These are phyloP conservation scores for Danionella cerebrum DNA, from an alignment of 2,113 vertebrate species.

Conservation along the genomic window DNA sequence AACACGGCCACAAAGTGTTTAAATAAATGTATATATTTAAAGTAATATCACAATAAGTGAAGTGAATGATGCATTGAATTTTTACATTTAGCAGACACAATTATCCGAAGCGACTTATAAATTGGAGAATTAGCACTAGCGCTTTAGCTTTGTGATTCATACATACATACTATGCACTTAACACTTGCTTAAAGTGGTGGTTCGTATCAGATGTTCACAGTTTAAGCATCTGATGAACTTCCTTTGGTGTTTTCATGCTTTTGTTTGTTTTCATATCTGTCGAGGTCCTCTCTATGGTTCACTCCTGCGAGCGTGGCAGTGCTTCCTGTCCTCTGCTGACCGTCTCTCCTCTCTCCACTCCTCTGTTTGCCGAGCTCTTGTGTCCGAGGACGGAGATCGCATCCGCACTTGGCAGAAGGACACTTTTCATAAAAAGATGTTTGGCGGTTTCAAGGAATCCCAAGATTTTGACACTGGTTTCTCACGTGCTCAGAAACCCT, in stretches of 20 bases:
- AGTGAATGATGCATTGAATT: too few relatives aligned
- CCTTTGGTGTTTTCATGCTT: neutral
- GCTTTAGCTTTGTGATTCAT: too few relatives aligned
- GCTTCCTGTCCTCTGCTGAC: slow-evolving; percentile 70
- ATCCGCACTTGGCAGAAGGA: slow-evolving; percentile 76
- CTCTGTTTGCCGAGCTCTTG: slow-evolving; percentile 69
- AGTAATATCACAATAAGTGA: too few relatives aligned
- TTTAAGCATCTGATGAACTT: neutral
- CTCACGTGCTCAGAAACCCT: slow-evolving; percentile 73
- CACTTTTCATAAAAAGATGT: slow-evolving; percentile 73
- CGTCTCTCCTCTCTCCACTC: slow-evolving; percentile 66
- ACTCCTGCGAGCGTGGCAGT: slow-evolving; percentile 71
- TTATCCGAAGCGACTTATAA: too few relatives aligned
- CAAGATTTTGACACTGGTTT: slow-evolving; percentile 71
- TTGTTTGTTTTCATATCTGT: neutral
- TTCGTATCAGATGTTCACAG: too few relatives aligned
- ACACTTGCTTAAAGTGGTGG: too few relatives aligned
- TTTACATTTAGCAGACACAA: too few relatives aligned
- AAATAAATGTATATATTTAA: too few relatives aligned
- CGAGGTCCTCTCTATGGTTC: slow-evolving; percentile 73
- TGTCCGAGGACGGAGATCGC: slow-evolving; percentile 66
- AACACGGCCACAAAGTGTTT: too few relatives aligned
- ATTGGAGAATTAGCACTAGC: too few relatives aligned
- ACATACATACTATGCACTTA: too few relatives aligned
- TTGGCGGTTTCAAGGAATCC: slow-evolving; percentile 75